Conservation (phyloP, 1,140 invertebrate species). For the Drosophila nasuta region DNA sequence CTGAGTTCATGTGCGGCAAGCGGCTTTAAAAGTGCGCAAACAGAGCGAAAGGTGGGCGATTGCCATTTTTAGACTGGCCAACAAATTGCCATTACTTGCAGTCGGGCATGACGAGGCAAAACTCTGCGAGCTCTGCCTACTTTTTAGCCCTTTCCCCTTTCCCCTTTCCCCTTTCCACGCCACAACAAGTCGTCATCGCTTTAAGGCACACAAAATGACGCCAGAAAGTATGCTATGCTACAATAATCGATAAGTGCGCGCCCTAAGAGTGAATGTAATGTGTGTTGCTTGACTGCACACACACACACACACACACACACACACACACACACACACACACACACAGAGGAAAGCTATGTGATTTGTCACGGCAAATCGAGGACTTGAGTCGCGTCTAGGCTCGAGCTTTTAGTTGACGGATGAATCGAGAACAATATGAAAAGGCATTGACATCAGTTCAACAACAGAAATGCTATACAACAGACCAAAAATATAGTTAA, state of each 20-base stretch:
- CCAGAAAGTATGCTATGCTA: conserved; percentile 79
- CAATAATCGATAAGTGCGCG: conserved; percentile 73
- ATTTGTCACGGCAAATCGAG: conserved; percentile 62
- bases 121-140: conserved; percentile 38
- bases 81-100: conserved; percentile 70
- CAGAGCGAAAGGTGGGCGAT: not conserved
- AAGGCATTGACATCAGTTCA: no score
- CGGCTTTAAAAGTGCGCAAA: conserved; percentile 21
- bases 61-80: conserved; percentile 30
- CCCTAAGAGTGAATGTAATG: conserved; percentile 18
- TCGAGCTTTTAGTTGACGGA: not conserved
- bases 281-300: conserved; percentile 58
- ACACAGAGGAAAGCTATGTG: conserved; percentile 33
- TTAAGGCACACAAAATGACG: conserved; percentile 39
- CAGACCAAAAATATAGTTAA: no score
- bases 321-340: conserved; percentile 44
- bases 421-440: no score
- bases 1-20: conserved; percentile 31
- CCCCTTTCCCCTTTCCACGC: not conserved
- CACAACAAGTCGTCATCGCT: not conserved
- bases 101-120: conserved; percentile 64
- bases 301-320: conserved; percentile 40
- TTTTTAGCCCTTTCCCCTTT: conserved; percentile 11
- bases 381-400: conserved; percentile 16
- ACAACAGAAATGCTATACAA: no score